Conservation (phyloP, 2,888 invertebrate species). For the Drosophila quinaria region DNA sequence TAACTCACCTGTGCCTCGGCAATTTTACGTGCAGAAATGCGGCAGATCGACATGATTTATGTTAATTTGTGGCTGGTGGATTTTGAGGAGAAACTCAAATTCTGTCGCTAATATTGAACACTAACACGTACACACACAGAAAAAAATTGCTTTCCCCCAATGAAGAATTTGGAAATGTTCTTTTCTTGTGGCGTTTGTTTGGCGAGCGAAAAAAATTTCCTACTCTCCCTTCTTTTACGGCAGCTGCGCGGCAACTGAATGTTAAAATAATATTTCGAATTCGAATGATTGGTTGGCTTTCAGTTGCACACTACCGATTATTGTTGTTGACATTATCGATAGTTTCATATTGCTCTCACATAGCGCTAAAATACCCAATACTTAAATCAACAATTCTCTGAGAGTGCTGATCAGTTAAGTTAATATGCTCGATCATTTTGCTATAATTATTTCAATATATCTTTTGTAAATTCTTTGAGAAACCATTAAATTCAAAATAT, state of each 20-base stretch:
- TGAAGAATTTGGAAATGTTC: conserved; percentile 74
- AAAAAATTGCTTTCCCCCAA: conserved; percentile 74
- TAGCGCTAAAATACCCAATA: background rate
- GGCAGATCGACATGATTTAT: conserved; percentile 88
- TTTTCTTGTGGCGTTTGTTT: conserved; percentile 62
- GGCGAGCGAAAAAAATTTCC: conserved; percentile 65
- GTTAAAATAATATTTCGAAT: conserved; percentile 60
- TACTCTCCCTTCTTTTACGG: conserved; percentile 68
- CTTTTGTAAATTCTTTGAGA: background rate
- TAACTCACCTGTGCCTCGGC: conserved; percentile 88
- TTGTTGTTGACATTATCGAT: conserved; percentile 45
- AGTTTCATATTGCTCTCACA: conserved; percentile 2
- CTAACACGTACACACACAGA: conserved; percentile 76
- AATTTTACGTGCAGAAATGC: conserved; percentile 88
- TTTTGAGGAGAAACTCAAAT: conserved; percentile 44
- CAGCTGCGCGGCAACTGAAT: conserved; percentile 79
- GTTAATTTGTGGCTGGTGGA: conserved; percentile 42
- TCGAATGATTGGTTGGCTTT: conserved; percentile 54
- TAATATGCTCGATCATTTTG: background rate
- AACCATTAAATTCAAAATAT: background rate
- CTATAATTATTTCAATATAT: background rate
- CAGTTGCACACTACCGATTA: conserved; percentile 48
- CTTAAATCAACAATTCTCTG: background rate
- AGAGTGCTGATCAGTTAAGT: background rate
- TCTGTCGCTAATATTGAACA: conserved; percentile 57